Conservation (phyloP, 2,888 invertebrate species). For the Tipula confusa region DNA sequence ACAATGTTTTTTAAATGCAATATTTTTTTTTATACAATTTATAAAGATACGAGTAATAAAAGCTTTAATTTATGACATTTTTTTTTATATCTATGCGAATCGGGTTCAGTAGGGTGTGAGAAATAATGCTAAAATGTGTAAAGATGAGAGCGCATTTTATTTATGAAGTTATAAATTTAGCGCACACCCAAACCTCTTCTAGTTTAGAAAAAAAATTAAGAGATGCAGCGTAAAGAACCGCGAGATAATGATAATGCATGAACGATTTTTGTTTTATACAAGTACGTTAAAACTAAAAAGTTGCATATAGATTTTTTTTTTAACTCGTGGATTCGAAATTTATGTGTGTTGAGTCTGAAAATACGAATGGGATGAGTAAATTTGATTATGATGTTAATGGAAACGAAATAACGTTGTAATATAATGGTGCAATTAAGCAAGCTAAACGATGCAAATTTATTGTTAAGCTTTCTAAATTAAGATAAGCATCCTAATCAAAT, state of each 20-base stretch:
- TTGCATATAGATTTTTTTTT: background rate
- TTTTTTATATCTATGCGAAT: background rate
- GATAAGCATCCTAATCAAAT: background rate
- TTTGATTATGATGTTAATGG: background rate
- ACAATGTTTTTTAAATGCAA: background rate
- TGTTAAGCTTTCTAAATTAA: background rate
- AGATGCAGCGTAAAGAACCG: background rate
- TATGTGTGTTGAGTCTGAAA: background rate
- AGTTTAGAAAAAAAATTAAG: background rate
- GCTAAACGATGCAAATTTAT: no score
- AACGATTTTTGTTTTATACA: background rate
- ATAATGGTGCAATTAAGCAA: no score
- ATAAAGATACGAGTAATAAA: background rate
- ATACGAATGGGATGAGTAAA: background rate
- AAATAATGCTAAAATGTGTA: background rate
- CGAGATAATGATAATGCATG: background rate
- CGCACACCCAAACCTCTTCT: background rate
- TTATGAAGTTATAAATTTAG: background rate
- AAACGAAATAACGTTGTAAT: background rate
- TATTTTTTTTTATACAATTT: background rate
- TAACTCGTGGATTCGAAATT: background rate
- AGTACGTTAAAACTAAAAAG: background rate
- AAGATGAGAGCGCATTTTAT: background rate
- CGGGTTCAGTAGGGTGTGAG: background rate
- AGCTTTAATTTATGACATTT: background rate